Evolutionary conservation across 2,113 vertebrate species (phyloP), one percentile per base, ranked within the genome.

Genomic region (Grammomys dolichurus): DNA sequence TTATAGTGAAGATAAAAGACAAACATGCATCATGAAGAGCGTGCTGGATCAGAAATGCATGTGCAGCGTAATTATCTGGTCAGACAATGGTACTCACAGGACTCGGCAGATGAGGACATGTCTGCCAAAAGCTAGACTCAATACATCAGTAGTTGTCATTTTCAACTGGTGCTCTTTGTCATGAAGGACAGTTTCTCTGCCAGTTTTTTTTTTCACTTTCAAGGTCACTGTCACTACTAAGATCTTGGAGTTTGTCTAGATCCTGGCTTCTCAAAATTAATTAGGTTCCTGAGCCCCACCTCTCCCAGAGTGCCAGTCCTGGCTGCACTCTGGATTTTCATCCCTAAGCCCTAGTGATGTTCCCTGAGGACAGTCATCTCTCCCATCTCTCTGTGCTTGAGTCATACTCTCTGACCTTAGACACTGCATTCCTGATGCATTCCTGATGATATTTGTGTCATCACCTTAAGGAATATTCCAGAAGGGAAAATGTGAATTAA

Each of bases 111-210:
- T 97, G 96, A 97, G 95, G 69, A 91, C 92, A 97, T 60, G 95
- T 97, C 94, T 95, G 77, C 60, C 56, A 69, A 95, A 87, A 78
- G 70, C 75, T 33, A 95, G 94, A 96, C 94, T n/a, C 85, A 96
- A 96, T 96, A 87, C 89, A 95, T 97, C 92, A 96, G 77, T 20
- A n/a, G 24, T 85, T 96, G 95, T 96, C 93, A 87, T 95, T 78
- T 95, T 88, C 73, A 90, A 14, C 72, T 28, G 81, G 31, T 48
- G 58, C 40, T 87, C 94, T 93, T 92, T 10, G n/a, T 93, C 95
- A 69, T 85, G 48, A 89, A 96, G 87, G 90, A 94, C 58, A 89
- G 78, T 7, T 22, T 46, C 54, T 89, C 48, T 75, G n/a, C 78
- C 89, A 93, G 22, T 46, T 46, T 75, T 75, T 48, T 19, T 31